Base-by-base conservation (phyloP, 2,113 vertebrate genomes). In the Xiphophorus hellerii region DNA sequence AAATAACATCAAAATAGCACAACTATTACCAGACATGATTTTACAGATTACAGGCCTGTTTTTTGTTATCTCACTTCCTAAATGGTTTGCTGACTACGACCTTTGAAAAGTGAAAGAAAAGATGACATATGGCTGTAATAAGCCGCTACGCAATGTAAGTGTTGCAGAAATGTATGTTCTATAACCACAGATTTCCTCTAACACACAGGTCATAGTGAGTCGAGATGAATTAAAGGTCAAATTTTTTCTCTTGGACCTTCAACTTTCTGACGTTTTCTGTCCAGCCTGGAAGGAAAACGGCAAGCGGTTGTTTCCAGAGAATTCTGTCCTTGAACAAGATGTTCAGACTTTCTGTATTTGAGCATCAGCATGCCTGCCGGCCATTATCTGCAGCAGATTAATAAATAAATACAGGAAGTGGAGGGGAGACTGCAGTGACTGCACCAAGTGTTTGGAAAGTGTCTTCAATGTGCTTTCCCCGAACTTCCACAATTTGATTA, bases 201-300 rank as follows among this genome's bases (percentile, higher is more conserved):
- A 27, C 68, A 60, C 29, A 48, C 44, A 78, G 33, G 27, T 17
- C 42, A n/a, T 44, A 22, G n/a, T 17, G 48, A 39, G 68, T 70
- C 15, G 44, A 71, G 64, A 74, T 87, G 84, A 84, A 84, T 84
- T 68, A 87, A 86, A 84, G 84, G 84, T 89, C 66, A 5, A 30
- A 60, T 42, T 66, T 62, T 64, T 14, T 6, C 69, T 83, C 73
- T 79, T 73, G 82, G 77, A 79, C 77, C 73, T 89, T 84, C 83
- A 76, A 80, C 82, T 81, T 78, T 12, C 76, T 85, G 80, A 85
- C 77, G 76, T 87, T 86, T 85, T 81, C 29, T 73, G 66, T 79
- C 70, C 44, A 68, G 66, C 64, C 73, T 62, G 1, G 1, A 30
- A 70, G 73, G 63, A 81, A 81, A 70, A 29, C 78, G 4, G 27